phyloP scores from a whole-genome alignment of 2,113 vertebrate genomes.

The Toxotes jaculatrix region DNA sequence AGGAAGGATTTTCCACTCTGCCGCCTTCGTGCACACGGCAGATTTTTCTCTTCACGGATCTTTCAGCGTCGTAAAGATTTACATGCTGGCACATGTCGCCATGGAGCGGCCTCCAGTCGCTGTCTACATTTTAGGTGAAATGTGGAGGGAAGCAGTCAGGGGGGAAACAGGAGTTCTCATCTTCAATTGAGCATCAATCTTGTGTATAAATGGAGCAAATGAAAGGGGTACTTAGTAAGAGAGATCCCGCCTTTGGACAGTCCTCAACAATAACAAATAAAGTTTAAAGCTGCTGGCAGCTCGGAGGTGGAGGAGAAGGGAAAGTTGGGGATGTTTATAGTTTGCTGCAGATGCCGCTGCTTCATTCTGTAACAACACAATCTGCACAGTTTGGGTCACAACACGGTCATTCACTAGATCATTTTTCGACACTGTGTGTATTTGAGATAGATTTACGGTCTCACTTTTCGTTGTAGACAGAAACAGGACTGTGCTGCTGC shows the following conservation, averaged over 20 bases:
- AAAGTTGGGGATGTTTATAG: slow-evolving; percentile 6
- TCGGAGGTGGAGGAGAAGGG: slow-evolving; percentile 3
- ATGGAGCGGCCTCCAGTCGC: background rate
- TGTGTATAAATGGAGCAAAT: slow-evolving; percentile 40
- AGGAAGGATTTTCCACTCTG: background rate
- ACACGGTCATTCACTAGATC: slow-evolving; percentile 3
- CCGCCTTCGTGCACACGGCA: background rate
- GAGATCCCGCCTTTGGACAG: slow-evolving; percentile 42
- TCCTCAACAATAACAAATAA: slow-evolving; percentile 52
- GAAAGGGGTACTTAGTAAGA: slow-evolving; percentile 42
- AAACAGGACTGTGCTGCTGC: background rate
- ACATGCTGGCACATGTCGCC: background rate
- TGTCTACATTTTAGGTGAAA: background rate
- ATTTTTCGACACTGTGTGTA: slow-evolving; percentile 9
- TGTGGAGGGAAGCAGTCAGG: background rate
- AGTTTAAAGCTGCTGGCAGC: slow-evolving; percentile 32
- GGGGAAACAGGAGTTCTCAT: slow-evolving; percentile 26
- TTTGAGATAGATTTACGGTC: slow-evolving; percentile 4
- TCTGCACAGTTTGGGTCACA: slow-evolving; percentile 15
- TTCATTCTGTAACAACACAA: slow-evolving; percentile 16
- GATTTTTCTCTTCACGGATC: slow-evolving; percentile 1
- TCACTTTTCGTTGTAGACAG: background rate
- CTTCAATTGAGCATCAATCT: slow-evolving; percentile 55
- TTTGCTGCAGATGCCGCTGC: slow-evolving; percentile 7
- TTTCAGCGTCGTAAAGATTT: slow-evolving; percentile 4